These are phyloP conservation scores for Rostratula benghalensis DNA, from an alignment of 2,113 vertebrate genomes.

Conservation along the genomic window DNA sequence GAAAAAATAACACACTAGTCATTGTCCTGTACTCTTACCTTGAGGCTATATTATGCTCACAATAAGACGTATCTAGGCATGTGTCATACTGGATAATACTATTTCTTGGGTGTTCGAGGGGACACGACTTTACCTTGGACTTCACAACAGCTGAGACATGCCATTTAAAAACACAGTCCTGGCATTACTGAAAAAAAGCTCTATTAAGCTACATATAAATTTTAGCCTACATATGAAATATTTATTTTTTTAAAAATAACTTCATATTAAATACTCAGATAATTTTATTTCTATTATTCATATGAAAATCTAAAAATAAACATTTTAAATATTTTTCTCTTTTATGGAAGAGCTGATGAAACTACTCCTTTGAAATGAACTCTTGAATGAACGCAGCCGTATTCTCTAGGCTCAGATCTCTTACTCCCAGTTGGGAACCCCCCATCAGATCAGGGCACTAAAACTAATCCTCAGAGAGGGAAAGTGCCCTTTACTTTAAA, in stretches of 20 bases:
- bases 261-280: not conserved
- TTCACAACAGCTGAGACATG: conserved; percentile 48
- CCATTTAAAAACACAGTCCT: not conserved
- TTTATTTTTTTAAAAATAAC: not conserved
- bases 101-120: conserved; percentile 64
- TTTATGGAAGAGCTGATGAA: conserved; percentile 22
- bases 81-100: conserved; percentile 70
- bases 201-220: not conserved
- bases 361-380: not conserved
- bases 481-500: not conserved
- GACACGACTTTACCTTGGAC: conserved; percentile 23
- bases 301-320: conserved; percentile 23
- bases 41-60: conserved; percentile 61
- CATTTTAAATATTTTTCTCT: conserved; percentile 30
- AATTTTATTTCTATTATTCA: not conserved
- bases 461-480: not conserved
- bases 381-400: not conserved
- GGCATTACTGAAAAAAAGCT: not conserved
- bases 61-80: conserved; percentile 68
- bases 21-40: conserved; percentile 57
- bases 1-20: conserved; percentile 39
- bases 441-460: not conserved
- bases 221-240: not conserved
- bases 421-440: not conserved
- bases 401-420: conserved; percentile 4